Percentiles rank a stretch among this genome's conserved stretches.
phyloP scores from a whole-genome alignment of 2,888 invertebrate genomes.

The Lycophotia porphyrea region DNA sequence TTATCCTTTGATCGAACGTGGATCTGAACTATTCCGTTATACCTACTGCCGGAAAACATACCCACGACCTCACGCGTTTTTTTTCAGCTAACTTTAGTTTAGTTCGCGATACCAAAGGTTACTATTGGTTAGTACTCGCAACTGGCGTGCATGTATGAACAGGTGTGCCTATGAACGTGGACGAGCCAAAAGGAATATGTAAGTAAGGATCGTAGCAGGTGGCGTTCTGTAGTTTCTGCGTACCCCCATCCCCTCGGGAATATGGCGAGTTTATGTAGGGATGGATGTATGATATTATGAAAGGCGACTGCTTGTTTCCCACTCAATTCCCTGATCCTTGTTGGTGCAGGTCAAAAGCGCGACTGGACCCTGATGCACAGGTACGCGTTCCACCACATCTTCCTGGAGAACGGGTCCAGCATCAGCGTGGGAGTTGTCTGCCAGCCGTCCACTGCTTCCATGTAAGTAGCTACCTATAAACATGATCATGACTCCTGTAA shows the following conservation, averaged over 20 bases:
- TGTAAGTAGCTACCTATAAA: constrained; percentile 75
- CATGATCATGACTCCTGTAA: neutral
- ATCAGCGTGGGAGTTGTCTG: constrained; percentile 94
- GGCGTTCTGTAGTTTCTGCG: too few relatives aligned
- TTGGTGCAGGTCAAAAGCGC: constrained; percentile 90
- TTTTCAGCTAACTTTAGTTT: neutral
- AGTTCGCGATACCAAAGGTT: neutral
- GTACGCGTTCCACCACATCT: constrained; percentile 94
- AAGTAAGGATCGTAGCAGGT: neutral
- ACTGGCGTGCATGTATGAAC: too few relatives aligned
- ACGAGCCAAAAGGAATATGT: neutral
- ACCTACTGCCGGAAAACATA: neutral
- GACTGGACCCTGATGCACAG: constrained; percentile 94
- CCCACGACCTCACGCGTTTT: neutral
- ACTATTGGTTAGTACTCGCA: too few relatives aligned
- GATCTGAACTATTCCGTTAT: neutral
- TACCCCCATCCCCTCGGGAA: too few relatives aligned
- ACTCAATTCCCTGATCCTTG: too few relatives aligned
- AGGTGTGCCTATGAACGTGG: neutral
- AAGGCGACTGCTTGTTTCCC: neutral
- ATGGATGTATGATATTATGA: neutral
- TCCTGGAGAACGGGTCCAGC: constrained; percentile 92
- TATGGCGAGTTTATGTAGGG: too few relatives aligned
- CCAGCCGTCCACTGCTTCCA: constrained; percentile 92
- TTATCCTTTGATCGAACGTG: too few relatives aligned